Base-by-base conservation (phyloP, 2,113 vertebrate species). In the Gnathonemus echidnorhynchus region DNA sequence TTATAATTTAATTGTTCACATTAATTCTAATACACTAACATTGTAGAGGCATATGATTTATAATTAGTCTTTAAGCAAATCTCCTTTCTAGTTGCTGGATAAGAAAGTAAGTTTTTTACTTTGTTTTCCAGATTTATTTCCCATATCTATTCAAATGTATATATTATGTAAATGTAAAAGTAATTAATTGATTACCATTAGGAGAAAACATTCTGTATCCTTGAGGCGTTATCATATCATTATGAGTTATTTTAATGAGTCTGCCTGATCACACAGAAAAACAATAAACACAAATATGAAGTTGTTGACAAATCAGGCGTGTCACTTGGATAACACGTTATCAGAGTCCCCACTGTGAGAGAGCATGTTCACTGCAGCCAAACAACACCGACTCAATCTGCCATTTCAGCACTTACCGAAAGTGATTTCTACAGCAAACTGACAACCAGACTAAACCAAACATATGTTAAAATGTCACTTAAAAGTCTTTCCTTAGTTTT, bases 201-300 rank as follows among this genome's bases (percentile, higher is more conserved):
- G 27, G 46, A 87, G 86, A 56, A 87, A 88, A 42, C 56, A 53
- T 39, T 88, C 87, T 45, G 46, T 52, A 31, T 87, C 86, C 86
- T 87, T 31, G 86, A 87, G 86, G 86, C 86, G 17, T 31, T 53
- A 53, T 52, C 86, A 87, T 49, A 87, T 87, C 48, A 42, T 89
- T 35, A 89, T 17, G 8, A 21, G 88, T 39, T 58, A 74, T 77
- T 74, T 74, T 89, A 74, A 89, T 50, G 88, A 74, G 45, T 49
- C 21, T 89, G 62, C 66, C 62, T 48, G 62, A 49, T 74, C 58
- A 50, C 24, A 50, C 88, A 31, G 62, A 88, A 88, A 87, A 88
- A 88, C 56, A 88, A 88, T 66, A 62, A 88, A 88, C 53, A 42
- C 35, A 62, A 88, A 87, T 87, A 56, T 56, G 50, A 87, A 58